Base-by-base conservation (phyloP, 1,140 invertebrate species). In the Helicoverpa zea region DNA sequence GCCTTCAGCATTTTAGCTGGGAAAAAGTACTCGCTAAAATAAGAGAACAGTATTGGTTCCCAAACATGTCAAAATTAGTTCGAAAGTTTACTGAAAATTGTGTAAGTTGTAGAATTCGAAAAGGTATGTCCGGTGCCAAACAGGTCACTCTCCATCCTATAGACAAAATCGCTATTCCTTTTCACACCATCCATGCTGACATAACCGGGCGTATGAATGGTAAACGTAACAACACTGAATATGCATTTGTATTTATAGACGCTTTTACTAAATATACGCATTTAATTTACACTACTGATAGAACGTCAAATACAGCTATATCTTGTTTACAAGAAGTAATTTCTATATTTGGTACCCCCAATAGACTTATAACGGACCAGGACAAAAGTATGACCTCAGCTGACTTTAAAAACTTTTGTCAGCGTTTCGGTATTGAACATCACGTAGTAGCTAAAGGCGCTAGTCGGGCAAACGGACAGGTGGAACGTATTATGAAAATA, bases 401-500 rank as follows among this genome's bases (percentile, higher is more conserved):
- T 63, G 84, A 81, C n/a, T 90, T 90, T 75, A 72, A 80, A 47
- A 74, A 90, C 7, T 90, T 86, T 66, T 88, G 87, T 58, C 18
- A 66, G 10, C 29, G 58, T n/a, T 54, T 84, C 5, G 83, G 83
- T 35, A 84, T 87, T 23, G 18, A 83, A 4, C 64, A 84, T 29
- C 84, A 87, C 64, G 64, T 87, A 12, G 82, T 87, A 47, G 85
- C 87, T 3, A 88, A 84, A 0, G 87, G 82, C 54, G 75, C 76
- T 23, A 79, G 79, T 61, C 64, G 82, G 9, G 86, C 82, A 14
- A 87, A 87, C 49, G 84, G 85, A 49, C 83, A 87, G 64, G 87
- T 91, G 23, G 89, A 91, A 76, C 80, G 89, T 2, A 80, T 86
- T 16, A 90, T 90, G 84, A 83, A 80, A 54, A 86, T 43, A 1